Evolutionary conservation across 2,113 vertebrate genomes (phyloP).

Genomic region (Panurus biarmicus): DNA sequence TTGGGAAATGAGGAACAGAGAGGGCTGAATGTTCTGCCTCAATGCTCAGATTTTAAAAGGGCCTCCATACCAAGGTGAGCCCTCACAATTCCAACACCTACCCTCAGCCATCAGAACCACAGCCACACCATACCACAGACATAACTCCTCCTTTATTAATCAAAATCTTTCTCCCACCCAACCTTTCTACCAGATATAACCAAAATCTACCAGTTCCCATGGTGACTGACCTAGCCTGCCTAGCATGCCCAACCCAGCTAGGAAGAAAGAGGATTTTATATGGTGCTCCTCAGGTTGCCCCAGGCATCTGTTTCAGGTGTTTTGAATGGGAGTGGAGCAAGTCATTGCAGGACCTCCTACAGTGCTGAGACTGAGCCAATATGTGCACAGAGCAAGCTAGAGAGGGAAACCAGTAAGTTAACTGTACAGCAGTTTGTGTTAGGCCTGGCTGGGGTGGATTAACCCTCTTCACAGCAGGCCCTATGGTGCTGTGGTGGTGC

Average conservation of each 20-base stretch:
- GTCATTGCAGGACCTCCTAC: background rate
- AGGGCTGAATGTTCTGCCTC: background rate
- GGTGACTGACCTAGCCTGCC: background rate
- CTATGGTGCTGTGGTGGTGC: fast-evolving
- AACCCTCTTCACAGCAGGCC: background rate
- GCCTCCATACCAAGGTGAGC: background rate
- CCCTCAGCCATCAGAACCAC: background rate
- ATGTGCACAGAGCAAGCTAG: background rate
- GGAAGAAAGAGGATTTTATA: background rate
- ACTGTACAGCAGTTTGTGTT: background rate
- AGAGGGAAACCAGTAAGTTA: background rate
- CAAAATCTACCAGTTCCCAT: background rate
- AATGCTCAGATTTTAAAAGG: background rate
- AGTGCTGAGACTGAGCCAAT: background rate
- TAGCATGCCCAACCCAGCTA: background rate
- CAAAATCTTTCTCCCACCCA: background rate
- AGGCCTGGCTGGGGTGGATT: background rate
- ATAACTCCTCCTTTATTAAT: background rate
- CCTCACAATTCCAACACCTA: background rate
- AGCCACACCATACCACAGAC: background rate
- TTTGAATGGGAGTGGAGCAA: fast-evolving
- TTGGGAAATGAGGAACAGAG: background rate
- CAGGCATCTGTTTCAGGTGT: background rate
- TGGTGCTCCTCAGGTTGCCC: background rate
- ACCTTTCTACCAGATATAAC: background rate